Conservation (phyloP, 1,140 invertebrate species). For the Heliconius nattereri region DNA sequence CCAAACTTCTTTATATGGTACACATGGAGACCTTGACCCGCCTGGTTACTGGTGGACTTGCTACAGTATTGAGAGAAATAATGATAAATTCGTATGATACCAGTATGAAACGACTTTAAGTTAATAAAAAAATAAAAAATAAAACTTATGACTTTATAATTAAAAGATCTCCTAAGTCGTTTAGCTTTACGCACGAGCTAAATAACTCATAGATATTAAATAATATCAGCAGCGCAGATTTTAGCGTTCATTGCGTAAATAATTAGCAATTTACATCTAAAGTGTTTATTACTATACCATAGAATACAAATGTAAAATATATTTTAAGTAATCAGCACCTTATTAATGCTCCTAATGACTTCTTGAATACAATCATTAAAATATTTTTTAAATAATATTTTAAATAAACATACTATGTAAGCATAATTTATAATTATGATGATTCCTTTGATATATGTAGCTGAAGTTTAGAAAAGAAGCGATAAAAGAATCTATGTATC, state of each 20-base stretch:
- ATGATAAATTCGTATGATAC: neutral
- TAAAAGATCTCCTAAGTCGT: neutral
- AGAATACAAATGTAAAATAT: neutral
- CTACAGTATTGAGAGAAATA: slow-evolving; percentile 60
- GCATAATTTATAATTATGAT: neutral
- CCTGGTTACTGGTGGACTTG: slow-evolving; percentile 64
- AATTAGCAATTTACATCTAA: neutral
- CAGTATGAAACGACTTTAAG: neutral
- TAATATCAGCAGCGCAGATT: neutral
- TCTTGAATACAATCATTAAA: neutral
- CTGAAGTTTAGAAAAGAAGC: too few species aligned
- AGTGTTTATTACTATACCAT: neutral
- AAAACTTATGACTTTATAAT: neutral
- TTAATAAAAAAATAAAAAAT: neutral
- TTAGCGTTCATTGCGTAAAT: neutral
- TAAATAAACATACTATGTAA: neutral
- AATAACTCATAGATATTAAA: too few species aligned
- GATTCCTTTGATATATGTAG: neutral
- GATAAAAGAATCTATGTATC: too few species aligned
- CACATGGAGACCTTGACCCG: slow-evolving; percentile 65
- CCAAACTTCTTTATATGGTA: slow-evolving; percentile 67
- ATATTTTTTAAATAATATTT: neutral
- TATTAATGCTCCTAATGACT: neutral
- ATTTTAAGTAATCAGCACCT: neutral
- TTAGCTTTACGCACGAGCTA: neutral